phyloP scores from a whole-genome alignment of 1,140 invertebrate species.

The Ostrea edulis region DNA sequence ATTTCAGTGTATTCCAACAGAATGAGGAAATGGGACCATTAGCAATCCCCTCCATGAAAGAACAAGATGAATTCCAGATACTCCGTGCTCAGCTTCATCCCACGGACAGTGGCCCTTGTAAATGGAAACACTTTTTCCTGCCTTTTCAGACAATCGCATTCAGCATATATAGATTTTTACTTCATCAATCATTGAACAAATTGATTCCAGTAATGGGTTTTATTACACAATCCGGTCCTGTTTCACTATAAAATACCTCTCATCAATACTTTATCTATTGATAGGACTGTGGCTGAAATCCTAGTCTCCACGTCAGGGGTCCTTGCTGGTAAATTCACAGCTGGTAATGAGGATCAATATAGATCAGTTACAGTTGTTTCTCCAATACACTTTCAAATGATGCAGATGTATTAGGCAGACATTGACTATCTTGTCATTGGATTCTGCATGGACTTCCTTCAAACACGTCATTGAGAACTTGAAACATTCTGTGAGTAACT shows the following conservation, averaged over 20 bases:
- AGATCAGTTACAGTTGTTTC: constrained; percentile 5
- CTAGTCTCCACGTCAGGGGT: neutral
- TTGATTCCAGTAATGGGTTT: constrained; percentile 27
- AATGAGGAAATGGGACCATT: neutral
- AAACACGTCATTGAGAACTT: neutral
- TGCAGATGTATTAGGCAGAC: neutral
- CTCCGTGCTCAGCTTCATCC: neutral
- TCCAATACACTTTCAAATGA: neutral
- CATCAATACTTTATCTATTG: constrained; percentile 30
- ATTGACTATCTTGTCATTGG: neutral
- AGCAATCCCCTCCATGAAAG: neutral
- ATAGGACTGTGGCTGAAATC: neutral
- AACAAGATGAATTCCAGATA: neutral
- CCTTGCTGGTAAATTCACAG: neutral
- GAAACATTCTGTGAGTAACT: neutral
- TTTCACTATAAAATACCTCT: constrained; percentile 30
- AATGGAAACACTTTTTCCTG: neutral
- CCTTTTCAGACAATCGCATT: neutral
- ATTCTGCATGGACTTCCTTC: neutral
- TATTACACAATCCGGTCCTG: constrained; percentile 6
- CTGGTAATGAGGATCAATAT: constrained; percentile 19
- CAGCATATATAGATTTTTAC: constrained; percentile 1
- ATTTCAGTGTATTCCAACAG: neutral
- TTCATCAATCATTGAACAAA: constrained; percentile 37
- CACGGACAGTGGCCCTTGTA: neutral